phyloP scores from a whole-genome alignment of 2,113 vertebrate genomes.

The Litocranius walleri region DNA sequence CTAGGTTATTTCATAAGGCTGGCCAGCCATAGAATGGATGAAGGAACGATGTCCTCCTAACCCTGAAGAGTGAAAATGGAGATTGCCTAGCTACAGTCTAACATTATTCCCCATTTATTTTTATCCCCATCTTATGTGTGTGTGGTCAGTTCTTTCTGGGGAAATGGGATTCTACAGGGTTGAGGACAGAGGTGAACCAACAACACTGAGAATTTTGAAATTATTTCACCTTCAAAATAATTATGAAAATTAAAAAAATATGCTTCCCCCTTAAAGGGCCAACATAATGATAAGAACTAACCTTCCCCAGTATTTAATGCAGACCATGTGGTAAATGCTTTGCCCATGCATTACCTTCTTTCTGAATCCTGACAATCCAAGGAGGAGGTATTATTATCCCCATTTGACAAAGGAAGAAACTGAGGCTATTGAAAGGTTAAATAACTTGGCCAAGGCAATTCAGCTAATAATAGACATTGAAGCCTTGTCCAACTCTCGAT shows the following conservation, averaged over 20 bases:
- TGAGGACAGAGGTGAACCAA: not conserved
- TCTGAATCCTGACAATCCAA: not conserved
- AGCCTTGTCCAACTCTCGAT: not conserved
- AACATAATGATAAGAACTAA: not conserved
- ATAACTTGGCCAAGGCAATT: not conserved
- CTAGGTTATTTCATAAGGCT: slow-evolving; percentile 6
- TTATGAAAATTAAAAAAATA: not conserved
- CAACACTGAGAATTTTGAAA: not conserved
- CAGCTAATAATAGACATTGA: not conserved
- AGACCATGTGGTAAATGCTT: not conserved
- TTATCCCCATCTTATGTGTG: not conserved
- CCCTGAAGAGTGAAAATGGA: not conserved
- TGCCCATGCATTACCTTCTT: not conserved
- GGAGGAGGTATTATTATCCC: not conserved
- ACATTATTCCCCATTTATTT: not conserved
- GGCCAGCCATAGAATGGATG: not conserved
- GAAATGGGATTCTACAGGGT: not conserved
- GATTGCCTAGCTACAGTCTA: not conserved
- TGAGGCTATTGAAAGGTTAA: not conserved
- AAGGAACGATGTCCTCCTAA: not conserved
- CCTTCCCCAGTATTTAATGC: not conserved
- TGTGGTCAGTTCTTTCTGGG: not conserved
- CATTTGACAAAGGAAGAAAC: slow-evolving; percentile 5
- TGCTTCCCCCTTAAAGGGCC: not conserved
- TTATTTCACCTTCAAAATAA: slow-evolving; percentile 1